Evolutionary conservation across 2,113 vertebrate genomes (phyloP).

Genomic region (Casuarius casuarius): DNA sequence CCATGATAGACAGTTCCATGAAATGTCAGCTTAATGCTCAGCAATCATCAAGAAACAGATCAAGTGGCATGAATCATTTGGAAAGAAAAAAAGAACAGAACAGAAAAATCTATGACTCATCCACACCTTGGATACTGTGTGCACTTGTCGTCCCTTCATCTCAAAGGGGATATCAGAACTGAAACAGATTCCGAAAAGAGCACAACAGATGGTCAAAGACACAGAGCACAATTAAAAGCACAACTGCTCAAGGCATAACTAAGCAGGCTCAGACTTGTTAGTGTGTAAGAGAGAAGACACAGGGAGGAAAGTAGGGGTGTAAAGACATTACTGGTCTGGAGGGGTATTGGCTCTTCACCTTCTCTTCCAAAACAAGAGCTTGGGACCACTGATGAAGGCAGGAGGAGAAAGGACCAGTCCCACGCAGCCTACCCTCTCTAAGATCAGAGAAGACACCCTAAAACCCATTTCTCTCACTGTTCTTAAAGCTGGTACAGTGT

Average conservation of each 20-base stretch:
- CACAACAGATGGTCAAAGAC: conserved; percentile 67
- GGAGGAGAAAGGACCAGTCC: neutral
- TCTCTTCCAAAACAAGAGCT: neutral
- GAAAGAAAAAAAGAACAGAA: conserved; percentile 31
- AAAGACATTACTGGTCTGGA: neutral
- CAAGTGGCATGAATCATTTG: conserved; percentile 60
- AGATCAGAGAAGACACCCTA: neutral
- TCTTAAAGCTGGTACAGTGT: neutral
- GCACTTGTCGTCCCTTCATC: conserved; percentile 50
- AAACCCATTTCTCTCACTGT: neutral
- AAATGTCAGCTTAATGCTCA: conserved; percentile 46
- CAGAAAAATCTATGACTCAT: conserved; percentile 61
- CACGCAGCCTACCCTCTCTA: neutral
- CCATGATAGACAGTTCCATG: neutral
- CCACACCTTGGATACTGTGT: conserved; percentile 43
- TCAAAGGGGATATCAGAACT: conserved; percentile 53
- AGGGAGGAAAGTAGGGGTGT: neutral
- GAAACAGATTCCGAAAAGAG: conserved; percentile 61
- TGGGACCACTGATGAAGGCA: neutral
- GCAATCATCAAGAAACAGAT: conserved; percentile 47
- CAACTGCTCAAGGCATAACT: conserved; percentile 38
- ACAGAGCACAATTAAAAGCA: conserved; percentile 57
- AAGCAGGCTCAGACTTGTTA: conserved; percentile 40
- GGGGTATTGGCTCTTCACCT: neutral
- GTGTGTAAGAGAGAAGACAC: conserved; percentile 35